Conservation (phyloP, 2,888 invertebrate genomes). For the Drosophila flavopinicola region DNA sequence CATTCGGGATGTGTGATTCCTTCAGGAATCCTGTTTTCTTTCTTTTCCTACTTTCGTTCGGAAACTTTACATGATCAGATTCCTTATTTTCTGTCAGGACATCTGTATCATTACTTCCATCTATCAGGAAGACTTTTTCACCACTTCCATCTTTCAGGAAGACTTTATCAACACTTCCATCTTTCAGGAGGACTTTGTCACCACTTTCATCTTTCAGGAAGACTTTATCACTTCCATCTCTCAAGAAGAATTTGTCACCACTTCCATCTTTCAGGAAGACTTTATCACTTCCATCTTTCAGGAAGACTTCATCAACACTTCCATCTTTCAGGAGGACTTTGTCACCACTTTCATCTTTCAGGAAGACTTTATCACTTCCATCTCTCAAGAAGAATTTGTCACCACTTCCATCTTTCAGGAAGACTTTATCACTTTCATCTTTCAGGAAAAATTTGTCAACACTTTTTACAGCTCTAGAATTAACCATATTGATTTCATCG, state of each 20-base stretch:
- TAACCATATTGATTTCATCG: constrained; percentile 14
- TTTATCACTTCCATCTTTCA: constrained; percentile 1
- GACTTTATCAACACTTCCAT: no score
- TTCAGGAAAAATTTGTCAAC: neutral
- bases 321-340: neutral
- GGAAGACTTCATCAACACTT: no score
- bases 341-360: constrained; percentile 12
- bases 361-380: no score
- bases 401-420: neutral
- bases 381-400: no score
- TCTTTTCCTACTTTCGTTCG: constrained; percentile 5
- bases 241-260: no score
- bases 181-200: no score
- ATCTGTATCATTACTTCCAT: no score
- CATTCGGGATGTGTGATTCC: neutral
- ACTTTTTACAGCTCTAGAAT: constrained; percentile 19
- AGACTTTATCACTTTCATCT: constrained; percentile 4
- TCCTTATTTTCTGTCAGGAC: constrained; percentile 4
- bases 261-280: neutral
- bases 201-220: no score
- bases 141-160: constrained; percentile 1
- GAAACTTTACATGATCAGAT: neutral
- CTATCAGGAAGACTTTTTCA: no score
- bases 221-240: no score
- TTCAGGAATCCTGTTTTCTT: neutral